Evolutionary conservation across 2,888 invertebrate genomes (phyloP), one percentile per base, ranked within the genome.

Genomic region (Drosophila anomalata): DNA sequence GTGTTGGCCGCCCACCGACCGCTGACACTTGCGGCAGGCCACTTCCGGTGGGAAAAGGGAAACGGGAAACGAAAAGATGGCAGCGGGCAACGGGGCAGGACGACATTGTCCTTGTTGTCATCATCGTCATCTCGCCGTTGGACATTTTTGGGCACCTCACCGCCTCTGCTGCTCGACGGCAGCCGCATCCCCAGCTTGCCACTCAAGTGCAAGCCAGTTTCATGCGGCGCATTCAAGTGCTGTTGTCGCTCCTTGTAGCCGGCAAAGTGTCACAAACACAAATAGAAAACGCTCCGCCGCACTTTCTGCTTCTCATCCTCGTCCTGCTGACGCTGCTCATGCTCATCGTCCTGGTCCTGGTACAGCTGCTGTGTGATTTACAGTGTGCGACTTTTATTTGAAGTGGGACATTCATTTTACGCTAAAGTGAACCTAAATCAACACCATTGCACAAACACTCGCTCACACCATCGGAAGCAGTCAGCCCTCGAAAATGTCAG

Each of bases 381-480:
- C 84, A 78, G 84, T 77, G 78, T 85, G 84, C 82, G 85, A 87
- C 87, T 85, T 84, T 85, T 85, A 85, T 85, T 85, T 85, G 86
- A 85, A 85, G 85, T 85, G 88, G 86, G 78, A 79, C 86, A 88
- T 86, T 86, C 84, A 86, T 86, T 86, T 86, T 76, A 80, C 86
- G 79, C 79, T 77, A 76, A 87, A 83, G 81, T 87, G 86, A 86
- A 86, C 87, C 87, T 86, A 88, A 86, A 86, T 86, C 86, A 86
- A 86, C 81, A 79, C 73, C 66, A 66, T 63, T 70, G 69, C 59
- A 42, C 50, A 56, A 29, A 53, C 62, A 44, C 48, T 47, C 14
- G 39, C 51, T 14, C n/a, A 29, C 41, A 14, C 36, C 36, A 36
- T 36, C 36, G 36, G n/a, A 17, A 17, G 22, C 46, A 22, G 7